phyloP scores from a whole-genome alignment of 2,888 invertebrate genomes.

The Sympetrum striolatum region DNA sequence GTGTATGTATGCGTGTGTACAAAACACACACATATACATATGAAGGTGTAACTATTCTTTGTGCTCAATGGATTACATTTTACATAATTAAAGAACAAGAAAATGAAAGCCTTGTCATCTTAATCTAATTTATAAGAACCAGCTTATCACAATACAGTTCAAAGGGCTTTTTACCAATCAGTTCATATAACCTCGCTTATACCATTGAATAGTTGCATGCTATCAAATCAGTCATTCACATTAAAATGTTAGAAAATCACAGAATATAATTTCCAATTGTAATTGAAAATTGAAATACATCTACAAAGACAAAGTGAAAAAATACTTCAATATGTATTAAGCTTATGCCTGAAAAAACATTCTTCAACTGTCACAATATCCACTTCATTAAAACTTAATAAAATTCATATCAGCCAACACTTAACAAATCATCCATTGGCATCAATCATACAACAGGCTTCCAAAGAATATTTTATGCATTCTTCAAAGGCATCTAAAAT shows the following conservation, averaged over 20 bases:
- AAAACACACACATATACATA: not conserved
- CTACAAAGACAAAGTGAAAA: constrained; percentile 43
- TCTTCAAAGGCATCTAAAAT: constrained; percentile 42
- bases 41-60: constrained; percentile 40
- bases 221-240: constrained; percentile 42
- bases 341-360: constrained; percentile 20
- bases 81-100: constrained; percentile 22
- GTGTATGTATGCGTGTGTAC: not conserved
- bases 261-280: constrained; percentile 38
- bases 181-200: not conserved
- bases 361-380: not conserved
- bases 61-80: constrained; percentile 10
- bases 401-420: constrained; percentile 10
- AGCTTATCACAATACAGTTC: constrained; percentile 39
- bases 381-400: constrained; percentile 24
- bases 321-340: constrained; percentile 41
- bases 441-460: constrained; percentile 37
- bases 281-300: constrained; percentile 36
- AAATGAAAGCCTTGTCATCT: constrained; percentile 18
- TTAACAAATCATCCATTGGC: constrained; percentile 32
- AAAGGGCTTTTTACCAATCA: constrained; percentile 21
- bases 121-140: constrained; percentile 36
- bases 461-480: constrained; percentile 8
- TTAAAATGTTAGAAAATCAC: constrained; percentile 40
- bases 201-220: constrained; percentile 25